Evolutionary conservation across 2,888 invertebrate genomes (phyloP).

Genomic region (Plebejus melissa): DNA sequence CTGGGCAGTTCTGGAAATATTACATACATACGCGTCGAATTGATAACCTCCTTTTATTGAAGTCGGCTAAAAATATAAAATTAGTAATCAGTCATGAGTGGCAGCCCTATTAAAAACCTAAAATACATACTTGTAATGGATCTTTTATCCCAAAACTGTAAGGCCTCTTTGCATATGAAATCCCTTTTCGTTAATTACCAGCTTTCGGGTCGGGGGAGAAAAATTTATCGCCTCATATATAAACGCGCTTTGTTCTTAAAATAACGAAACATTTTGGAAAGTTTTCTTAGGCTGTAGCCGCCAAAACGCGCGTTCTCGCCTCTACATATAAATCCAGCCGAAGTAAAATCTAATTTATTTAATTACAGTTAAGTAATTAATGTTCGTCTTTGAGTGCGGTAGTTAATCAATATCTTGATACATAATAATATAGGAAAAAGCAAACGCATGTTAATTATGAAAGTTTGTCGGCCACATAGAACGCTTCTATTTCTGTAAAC

Average conservation of each 20-base stretch:
- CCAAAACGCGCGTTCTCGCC: too few relatives aligned
- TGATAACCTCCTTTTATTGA: too few relatives aligned
- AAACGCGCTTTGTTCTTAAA: neutral
- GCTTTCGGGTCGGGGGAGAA: neutral
- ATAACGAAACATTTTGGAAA: constrained; percentile 12
- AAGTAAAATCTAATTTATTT: too few relatives aligned
- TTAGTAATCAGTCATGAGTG: neutral
- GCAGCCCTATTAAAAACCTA: constrained; percentile 28
- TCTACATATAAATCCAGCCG: too few relatives aligned
- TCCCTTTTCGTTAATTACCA: constrained; percentile 26
- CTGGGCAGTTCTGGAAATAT: too few relatives aligned
- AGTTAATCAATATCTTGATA: too few relatives aligned
- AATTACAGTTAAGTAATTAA: too few relatives aligned
- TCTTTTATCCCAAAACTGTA: constrained; percentile 31
- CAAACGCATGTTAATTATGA: neutral
- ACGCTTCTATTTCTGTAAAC: neutral
- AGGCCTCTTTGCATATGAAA: constrained; percentile 31
- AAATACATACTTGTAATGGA: constrained; percentile 31
- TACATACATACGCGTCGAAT: too few relatives aligned
- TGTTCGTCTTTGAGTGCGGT: too few relatives aligned
- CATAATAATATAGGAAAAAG: neutral
- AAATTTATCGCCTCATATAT: constrained; percentile 23
- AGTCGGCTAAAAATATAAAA: too few relatives aligned
- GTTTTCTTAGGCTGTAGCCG: neutral
- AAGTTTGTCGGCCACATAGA: neutral